These are phyloP conservation scores for Paedocypris sp. DNA, from an alignment of 2,113 vertebrate genomes.

Conservation along the genomic window DNA sequence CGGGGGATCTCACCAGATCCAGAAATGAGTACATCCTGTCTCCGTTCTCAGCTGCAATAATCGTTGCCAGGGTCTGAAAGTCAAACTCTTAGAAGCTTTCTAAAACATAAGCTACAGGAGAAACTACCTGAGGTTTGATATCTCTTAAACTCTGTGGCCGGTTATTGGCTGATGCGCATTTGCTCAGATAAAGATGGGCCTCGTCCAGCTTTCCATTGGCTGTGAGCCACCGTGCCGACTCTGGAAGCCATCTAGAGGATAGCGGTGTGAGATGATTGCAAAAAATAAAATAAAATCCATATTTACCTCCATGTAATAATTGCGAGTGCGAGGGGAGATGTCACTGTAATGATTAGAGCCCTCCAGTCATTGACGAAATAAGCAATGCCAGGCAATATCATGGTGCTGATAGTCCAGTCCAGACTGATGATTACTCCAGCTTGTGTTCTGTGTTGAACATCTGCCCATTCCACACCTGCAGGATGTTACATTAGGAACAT, in stretches of 20 bases:
- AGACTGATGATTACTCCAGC: slow-evolving; percentile 41
- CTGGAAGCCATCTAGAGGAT: slow-evolving; percentile 70
- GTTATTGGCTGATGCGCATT: slow-evolving; percentile 63
- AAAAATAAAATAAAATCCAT: not conserved
- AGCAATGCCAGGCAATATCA: slow-evolving; percentile 39
- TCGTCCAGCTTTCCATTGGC: slow-evolving; percentile 59
- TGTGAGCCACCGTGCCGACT: slow-evolving; percentile 77
- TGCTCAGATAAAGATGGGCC: slow-evolving; percentile 61
- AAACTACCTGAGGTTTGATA: slow-evolving; percentile 58
- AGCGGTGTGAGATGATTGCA: not conserved
- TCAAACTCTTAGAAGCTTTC: not conserved
- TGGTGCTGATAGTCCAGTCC: slow-evolving; percentile 40
- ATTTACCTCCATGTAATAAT: slow-evolving; percentile 52
- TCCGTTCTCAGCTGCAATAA: slow-evolving; percentile 5
- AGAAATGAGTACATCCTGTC: slow-evolving; percentile 35
- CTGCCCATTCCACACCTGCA: slow-evolving; percentile 55
- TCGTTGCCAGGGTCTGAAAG: slow-evolving; percentile 35
- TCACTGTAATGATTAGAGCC: slow-evolving; percentile 30
- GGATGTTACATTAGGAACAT: no score
- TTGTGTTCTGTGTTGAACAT: slow-evolving; percentile 45
- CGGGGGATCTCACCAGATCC: slow-evolving; percentile 37
- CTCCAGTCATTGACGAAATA: slow-evolving; percentile 55
- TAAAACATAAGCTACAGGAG: not conserved
- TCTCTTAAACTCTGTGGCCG: slow-evolving; percentile 42
- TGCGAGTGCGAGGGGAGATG: slow-evolving; percentile 37